Conservation (phyloP, 2,888 invertebrate genomes). For the Pachydiplax longipennis region DNA sequence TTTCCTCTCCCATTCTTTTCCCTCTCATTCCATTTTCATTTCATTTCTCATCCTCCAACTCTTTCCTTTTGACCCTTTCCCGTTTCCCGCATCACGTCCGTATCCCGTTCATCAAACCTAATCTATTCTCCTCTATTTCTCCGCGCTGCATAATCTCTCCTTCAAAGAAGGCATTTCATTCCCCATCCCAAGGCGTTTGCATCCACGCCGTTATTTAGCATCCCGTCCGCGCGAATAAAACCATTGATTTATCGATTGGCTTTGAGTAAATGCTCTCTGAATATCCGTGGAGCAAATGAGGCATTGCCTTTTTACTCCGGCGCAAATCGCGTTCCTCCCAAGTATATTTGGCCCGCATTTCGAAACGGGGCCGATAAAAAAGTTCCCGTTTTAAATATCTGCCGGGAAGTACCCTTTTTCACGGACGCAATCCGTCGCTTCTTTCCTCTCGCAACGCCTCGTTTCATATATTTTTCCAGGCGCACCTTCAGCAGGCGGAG, state of each 20-base stretch:
- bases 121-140: not conserved
- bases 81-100: not conserved
- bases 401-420: not conserved
- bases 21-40: not conserved
- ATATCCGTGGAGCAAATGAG: not conserved
- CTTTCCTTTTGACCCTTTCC: not conserved
- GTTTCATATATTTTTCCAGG: not conserved
- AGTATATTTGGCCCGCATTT: not conserved
- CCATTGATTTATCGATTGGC: constrained; percentile 33
- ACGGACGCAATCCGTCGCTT: not conserved
- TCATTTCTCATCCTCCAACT: not conserved
- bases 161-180: too few species aligned
- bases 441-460: not conserved
- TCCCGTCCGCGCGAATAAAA: not conserved
- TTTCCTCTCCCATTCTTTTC: not conserved
- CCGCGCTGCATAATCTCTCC: not conserved
- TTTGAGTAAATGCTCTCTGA: not conserved
- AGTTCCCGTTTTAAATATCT: not conserved
- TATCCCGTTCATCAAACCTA: not conserved
- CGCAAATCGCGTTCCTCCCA: not conserved
- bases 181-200: not conserved
- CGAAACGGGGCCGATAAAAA: not conserved
- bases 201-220: not conserved
- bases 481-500: not conserved
- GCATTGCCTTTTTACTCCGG: not conserved